Evolutionary conservation across 2,888 invertebrate genomes (phyloP).

Genomic region (Petrolisthes manimaculis): DNA sequence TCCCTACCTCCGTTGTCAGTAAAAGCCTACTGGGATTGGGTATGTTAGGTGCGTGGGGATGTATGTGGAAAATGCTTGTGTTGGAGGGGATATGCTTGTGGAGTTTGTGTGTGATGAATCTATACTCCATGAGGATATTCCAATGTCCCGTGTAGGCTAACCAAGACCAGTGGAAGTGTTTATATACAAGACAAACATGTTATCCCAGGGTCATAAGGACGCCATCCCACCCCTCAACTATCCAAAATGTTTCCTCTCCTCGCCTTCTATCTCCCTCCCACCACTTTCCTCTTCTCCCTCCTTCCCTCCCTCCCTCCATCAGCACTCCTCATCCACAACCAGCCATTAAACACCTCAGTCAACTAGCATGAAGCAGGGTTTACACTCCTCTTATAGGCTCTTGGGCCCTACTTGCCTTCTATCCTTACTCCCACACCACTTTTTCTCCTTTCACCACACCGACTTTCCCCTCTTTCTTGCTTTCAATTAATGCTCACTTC

Average conservation of each 20-base stretch:
- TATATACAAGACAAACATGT: too few species aligned
- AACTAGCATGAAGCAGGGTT: background rate
- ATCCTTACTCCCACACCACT: background rate
- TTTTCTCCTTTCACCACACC: background rate
- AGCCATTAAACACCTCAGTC: background rate
- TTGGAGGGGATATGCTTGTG: too few species aligned
- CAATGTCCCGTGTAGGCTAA: too few species aligned
- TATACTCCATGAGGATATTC: too few species aligned
- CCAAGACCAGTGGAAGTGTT: too few species aligned
- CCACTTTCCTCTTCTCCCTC: background rate
- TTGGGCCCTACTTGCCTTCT: background rate
- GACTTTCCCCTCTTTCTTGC: background rate
- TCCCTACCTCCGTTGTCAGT: too few species aligned
- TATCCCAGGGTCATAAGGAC: too few species aligned
- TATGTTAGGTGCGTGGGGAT: too few species aligned
- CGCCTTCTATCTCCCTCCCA: background rate
- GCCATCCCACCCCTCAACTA: background rate
- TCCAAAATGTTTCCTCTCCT: background rate
- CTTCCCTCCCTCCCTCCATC: background rate
- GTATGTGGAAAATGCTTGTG: too few species aligned
- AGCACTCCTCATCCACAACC: background rate
- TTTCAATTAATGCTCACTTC: background rate
- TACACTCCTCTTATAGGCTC: background rate
- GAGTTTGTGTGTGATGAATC: too few species aligned
- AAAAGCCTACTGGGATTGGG: too few species aligned